Percentiles rank a stretch among this genome's conserved stretches.
Evolutionary conservation across 2,113 vertebrate genomes (phyloP).

Genomic region (Rhombomys opimus): DNA sequence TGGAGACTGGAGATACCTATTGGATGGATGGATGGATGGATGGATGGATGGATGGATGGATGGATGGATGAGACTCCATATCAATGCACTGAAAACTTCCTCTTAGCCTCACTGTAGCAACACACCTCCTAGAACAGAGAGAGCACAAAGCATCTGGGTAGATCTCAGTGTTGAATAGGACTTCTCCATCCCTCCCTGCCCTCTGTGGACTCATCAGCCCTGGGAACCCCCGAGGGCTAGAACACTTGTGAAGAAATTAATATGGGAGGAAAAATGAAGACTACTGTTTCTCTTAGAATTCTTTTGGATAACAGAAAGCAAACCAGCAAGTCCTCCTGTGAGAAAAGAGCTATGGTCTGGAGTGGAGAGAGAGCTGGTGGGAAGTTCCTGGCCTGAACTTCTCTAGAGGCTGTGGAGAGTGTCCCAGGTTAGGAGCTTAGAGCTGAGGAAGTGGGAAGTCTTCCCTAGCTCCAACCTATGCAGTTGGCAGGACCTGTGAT

Average conservation of each 20-base stretch:
- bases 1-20: neutral
- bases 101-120: neutral
- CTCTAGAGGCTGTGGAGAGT: neutral
- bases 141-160: neutral
- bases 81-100: no score
- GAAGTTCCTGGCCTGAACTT: neutral
- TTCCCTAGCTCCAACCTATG: neutral
- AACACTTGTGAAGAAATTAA: neutral
- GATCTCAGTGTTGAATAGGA: neutral
- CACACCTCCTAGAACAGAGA: neutral
- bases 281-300: neutral
- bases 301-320: neutral
- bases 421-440: neutral
- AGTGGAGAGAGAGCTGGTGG: no score
- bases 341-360: neutral
- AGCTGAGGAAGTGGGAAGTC: neutral
- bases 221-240: neutral
- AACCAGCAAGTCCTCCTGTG: neutral
- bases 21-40: neutral
- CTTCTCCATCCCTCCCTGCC: neutral
- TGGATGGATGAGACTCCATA: neutral
- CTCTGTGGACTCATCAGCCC: neutral
- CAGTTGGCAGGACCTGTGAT: neutral
- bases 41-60: neutral
- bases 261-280: neutral